These are phyloP conservation scores for Caenorhabditis elegans DNA, from an alignment of 1,140 invertebrate species.

Conservation along the genomic window DNA sequence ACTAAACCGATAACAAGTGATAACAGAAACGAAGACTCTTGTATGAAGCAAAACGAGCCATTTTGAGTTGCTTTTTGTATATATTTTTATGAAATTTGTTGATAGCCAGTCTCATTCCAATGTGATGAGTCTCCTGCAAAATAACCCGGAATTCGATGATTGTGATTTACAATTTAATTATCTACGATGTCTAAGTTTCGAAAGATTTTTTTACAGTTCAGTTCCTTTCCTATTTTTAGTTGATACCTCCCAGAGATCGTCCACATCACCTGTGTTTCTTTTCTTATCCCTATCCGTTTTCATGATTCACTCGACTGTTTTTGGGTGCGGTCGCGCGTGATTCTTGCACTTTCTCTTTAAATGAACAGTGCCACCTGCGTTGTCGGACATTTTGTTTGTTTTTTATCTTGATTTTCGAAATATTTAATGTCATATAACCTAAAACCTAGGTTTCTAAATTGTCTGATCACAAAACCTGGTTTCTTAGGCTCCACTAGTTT, in stretches of 20 bases:
- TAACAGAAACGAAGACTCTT: neutral
- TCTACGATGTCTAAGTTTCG: too few relatives aligned
- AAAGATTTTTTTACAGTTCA: neutral
- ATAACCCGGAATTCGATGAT: neutral
- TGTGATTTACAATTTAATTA: neutral
- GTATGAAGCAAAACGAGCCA: neutral
- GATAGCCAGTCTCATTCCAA: neutral
- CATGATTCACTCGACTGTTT: slow-evolving; percentile 17
- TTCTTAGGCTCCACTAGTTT: too few relatives aligned
- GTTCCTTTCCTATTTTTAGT: neutral
- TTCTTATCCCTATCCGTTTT: slow-evolving; percentile 6
- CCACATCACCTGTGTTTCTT: slow-evolving; percentile 9
- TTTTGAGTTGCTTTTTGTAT: slow-evolving; percentile 26
- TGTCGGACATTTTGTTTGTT: slow-evolving; percentile 18
- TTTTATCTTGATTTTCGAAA: neutral
- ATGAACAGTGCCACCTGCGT: neutral
- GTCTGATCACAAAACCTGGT: too few relatives aligned
- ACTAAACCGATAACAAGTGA: slow-evolving; percentile 24
- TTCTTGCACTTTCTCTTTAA: slow-evolving; percentile 15
- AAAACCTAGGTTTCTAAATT: too few relatives aligned
- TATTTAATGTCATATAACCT: too few relatives aligned
- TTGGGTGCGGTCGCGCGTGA: slow-evolving; percentile 27
- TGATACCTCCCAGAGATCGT: neutral
- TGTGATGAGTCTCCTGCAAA: neutral
- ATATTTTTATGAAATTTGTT: neutral